Percentiles rank a stretch among this genome's conserved stretches.
These are phyloP conservation scores for Enteromius unitaeniatus DNA, from an alignment of 2,797 vertebrate species.

Conservation along the genomic window DNA sequence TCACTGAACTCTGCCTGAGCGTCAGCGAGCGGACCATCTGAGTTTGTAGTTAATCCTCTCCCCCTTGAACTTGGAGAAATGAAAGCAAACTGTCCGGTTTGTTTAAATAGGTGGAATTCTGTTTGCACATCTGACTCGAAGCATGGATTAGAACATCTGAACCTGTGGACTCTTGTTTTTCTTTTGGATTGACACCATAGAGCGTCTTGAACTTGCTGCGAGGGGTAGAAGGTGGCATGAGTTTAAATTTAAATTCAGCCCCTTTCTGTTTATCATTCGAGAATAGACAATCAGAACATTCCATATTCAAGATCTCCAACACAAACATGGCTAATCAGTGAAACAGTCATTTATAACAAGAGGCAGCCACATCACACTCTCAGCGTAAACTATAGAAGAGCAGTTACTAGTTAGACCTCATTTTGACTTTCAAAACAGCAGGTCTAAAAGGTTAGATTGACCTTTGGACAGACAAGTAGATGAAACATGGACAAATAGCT, in stretches of 20 bases:
- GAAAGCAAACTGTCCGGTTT: constrained; percentile 67
- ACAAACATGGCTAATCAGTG: not conserved
- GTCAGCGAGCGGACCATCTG: constrained; percentile 49
- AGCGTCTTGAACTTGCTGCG: constrained; percentile 65
- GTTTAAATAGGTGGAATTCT: constrained; percentile 75
- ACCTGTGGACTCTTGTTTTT: constrained; percentile 71
- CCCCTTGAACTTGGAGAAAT: constrained; percentile 65
- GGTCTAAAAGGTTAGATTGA: constrained; percentile 6
- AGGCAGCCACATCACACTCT: not conserved
- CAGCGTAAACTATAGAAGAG: not conserved
- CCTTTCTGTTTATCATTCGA: too few species aligned
- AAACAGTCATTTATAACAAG: not conserved
- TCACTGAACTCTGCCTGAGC: constrained; percentile 63
- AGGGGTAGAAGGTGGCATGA: constrained; percentile 52
- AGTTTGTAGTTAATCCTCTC: constrained; percentile 62
- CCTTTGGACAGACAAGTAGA: constrained; percentile 6
- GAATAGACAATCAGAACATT: not conserved
- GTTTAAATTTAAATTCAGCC: constrained; percentile 26
- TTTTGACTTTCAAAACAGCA: not conserved
- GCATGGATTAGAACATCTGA: constrained; percentile 76
- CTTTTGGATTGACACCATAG: constrained; percentile 63
- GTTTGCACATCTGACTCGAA: constrained; percentile 73
- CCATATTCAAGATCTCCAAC: not conserved
- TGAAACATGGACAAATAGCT: not conserved
- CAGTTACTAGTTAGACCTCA: not conserved